Percentiles rank a stretch among this genome's conserved stretches.
Evolutionary conservation across 2,113 vertebrate species (phyloP).

Genomic region (Nesogale talazaci): DNA sequence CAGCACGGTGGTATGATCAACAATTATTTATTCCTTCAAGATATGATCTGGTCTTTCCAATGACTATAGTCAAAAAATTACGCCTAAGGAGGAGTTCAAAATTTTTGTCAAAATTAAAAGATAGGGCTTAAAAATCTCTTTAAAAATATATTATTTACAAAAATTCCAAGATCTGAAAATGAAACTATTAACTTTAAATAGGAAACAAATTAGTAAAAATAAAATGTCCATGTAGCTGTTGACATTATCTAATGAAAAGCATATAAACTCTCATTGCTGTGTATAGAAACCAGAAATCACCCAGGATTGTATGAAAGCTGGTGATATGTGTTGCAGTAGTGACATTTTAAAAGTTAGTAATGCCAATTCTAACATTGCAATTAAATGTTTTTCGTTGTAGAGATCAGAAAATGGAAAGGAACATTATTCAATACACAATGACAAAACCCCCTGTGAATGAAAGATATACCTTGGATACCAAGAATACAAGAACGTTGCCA

Average conservation of each 20-base stretch:
- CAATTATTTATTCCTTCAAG: background rate
- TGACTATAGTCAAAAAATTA: background rate
- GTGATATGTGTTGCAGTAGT: background rate
- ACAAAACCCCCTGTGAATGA: background rate
- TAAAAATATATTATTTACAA: background rate
- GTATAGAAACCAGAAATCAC: background rate
- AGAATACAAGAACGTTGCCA: background rate
- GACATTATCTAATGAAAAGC: background rate
- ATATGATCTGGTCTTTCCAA: background rate
- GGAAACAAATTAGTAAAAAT: background rate
- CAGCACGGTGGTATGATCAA: background rate
- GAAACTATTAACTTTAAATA: background rate
- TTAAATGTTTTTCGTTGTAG: conserved; percentile 23
- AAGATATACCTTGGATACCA: background rate
- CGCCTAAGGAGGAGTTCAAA: background rate
- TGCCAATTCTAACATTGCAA: background rate
- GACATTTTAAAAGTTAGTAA: conserved; percentile 3
- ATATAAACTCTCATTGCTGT: background rate
- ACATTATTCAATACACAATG: background rate
- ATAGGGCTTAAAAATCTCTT: background rate
- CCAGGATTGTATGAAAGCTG: background rate
- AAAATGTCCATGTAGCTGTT: background rate
- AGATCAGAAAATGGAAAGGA: background rate
- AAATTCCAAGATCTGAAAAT: background rate
- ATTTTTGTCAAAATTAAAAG: background rate